These are phyloP conservation scores for Phainopepla nitens DNA, from an alignment of 2,113 vertebrate genomes.

Conservation along the genomic window DNA sequence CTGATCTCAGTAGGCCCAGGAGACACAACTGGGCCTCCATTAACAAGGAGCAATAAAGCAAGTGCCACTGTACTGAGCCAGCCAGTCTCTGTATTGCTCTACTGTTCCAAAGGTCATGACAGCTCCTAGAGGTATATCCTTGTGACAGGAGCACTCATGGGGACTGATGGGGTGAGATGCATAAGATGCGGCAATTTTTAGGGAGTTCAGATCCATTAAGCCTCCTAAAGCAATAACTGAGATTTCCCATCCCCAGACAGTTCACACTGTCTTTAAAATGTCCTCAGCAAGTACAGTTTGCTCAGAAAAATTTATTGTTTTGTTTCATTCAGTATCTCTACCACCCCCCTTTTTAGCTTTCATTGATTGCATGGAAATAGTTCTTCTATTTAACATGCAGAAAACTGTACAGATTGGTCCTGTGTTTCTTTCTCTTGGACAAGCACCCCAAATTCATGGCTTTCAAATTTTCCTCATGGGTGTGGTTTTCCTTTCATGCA, in stretches of 20 bases:
- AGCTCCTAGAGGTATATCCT: background rate
- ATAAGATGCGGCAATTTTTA: background rate
- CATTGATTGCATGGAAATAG: background rate
- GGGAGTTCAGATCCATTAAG: background rate
- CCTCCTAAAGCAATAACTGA: background rate
- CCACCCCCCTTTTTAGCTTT: background rate
- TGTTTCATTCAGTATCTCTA: background rate
- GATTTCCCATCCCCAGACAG: background rate
- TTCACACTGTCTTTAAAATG: background rate
- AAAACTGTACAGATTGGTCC: background rate
- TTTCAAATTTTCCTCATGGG: background rate
- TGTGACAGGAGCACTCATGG: background rate
- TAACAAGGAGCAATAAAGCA: conserved; percentile 7
- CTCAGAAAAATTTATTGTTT: background rate
- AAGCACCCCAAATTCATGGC: background rate
- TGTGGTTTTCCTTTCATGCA: background rate
- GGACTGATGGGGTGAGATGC: background rate
- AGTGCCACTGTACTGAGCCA: background rate
- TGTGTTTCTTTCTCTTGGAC: background rate
- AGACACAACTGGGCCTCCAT: background rate
- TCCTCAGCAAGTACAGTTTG: background rate
- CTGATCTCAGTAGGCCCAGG: background rate
- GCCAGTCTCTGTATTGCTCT: background rate
- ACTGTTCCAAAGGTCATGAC: background rate
- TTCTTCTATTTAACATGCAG: background rate